A percentile compares a stretch with the other conserved stretches of the same genome.
phyloP scores from a whole-genome alignment of 1,140 invertebrate species.

The Ptiloglossa arizonensis region DNA sequence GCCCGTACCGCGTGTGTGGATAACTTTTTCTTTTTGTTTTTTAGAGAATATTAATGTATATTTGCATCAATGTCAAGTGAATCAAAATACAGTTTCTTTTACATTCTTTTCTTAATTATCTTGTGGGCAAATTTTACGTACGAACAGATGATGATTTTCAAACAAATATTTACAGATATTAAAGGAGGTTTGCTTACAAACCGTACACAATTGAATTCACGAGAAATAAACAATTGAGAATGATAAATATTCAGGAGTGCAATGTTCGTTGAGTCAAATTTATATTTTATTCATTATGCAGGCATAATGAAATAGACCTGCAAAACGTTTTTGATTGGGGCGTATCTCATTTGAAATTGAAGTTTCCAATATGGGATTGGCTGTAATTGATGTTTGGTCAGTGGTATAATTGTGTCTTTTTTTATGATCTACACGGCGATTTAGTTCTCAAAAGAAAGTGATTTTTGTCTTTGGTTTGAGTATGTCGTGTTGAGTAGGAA shows the following conservation, averaged over 20 bases:
- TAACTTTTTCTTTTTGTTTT: not conserved
- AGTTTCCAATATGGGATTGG: constrained; percentile 4
- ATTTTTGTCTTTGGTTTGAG: not conserved
- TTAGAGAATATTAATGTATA: not conserved
- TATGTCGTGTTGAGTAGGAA: not conserved
- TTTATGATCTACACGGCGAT: not conserved
- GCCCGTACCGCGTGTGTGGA: not conserved
- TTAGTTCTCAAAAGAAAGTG: not conserved
- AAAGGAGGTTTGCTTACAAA: not conserved
- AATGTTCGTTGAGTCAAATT: too few relatives aligned
- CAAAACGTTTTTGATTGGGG: not conserved
- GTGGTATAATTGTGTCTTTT: not conserved
- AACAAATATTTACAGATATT: not conserved
- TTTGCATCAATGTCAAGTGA: not conserved
- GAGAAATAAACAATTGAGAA: not conserved
- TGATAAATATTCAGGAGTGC: not conserved
- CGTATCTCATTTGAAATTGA: constrained; percentile 2
- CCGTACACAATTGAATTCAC: not conserved
- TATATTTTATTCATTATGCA: not conserved
- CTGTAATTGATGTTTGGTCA: not conserved
- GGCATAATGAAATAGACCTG: not conserved
- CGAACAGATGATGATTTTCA: not conserved
- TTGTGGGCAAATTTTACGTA: not conserved
- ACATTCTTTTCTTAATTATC: not conserved
- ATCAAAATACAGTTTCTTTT: not conserved